Conservation (phyloP, 2,797 vertebrate species). For the Tinamus major region DNA sequence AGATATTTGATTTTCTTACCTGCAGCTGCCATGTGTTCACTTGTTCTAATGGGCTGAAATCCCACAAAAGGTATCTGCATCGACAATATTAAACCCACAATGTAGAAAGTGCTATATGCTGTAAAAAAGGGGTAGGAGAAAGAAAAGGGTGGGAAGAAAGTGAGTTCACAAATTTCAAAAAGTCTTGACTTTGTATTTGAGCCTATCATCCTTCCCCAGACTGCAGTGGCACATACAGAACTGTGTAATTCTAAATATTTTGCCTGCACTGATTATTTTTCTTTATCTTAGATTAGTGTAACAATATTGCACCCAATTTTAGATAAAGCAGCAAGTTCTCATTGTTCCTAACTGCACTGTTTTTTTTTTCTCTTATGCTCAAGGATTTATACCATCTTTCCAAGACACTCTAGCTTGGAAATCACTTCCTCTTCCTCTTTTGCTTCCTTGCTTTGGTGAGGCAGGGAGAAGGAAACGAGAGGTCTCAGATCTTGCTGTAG, state of each 20-base stretch:
- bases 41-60: constrained; percentile 99
- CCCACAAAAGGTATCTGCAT: constrained; percentile 99
- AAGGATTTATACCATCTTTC: neutral
- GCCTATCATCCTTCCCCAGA: neutral
- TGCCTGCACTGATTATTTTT: neutral
- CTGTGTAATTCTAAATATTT: neutral
- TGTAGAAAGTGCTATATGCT: constrained; percentile 99
- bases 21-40: constrained; percentile 98
- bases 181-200: neutral
- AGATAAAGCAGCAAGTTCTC: neutral
- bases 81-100: constrained; percentile 94
- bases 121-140: constrained; percentile 66
- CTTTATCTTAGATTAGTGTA: neutral
- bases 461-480: neutral
- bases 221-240: neutral
- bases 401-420: neutral
- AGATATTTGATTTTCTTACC: constrained; percentile 81
- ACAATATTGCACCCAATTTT: neutral
- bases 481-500: neutral
- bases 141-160: neutral
- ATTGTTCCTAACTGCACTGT: neutral
- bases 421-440: neutral
- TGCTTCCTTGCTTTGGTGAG: neutral
- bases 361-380: neutral
- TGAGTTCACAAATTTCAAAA: neutral